These are phyloP conservation scores for Ptychobarbus kaznakovi DNA, from an alignment of 2,797 vertebrate species.

Conservation along the genomic window DNA sequence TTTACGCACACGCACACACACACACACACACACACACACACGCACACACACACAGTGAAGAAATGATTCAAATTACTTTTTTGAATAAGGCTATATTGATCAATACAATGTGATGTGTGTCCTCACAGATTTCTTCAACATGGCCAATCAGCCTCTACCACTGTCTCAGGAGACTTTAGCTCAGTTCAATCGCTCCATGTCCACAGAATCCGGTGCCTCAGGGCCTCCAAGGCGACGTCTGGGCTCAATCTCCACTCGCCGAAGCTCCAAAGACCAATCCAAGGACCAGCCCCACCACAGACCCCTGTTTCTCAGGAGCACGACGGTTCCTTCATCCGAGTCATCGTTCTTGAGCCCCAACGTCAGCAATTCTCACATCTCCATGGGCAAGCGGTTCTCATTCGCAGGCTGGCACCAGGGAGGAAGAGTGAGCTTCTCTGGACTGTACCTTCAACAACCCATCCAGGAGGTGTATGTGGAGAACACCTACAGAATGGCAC, in stretches of 20 bases:
- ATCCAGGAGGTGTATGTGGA: conserved; percentile 58
- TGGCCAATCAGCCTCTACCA: conserved; percentile 61
- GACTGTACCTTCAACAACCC: conserved; percentile 70
- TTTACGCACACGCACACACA: too few relatives aligned
- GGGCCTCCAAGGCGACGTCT: conserved; percentile 32
- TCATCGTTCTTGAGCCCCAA: conserved; percentile 71
- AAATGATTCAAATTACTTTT: not conserved
- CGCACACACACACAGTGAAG: not conserved
- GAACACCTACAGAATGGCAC: conserved; percentile 72
- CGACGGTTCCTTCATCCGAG: not conserved
- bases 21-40: too few relatives aligned
- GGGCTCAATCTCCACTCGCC: conserved; percentile 59
- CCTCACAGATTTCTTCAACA: conserved; percentile 36
- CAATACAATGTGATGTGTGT: not conserved
- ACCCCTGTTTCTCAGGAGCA: conserved; percentile 53
- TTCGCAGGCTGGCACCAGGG: conserved; percentile 69
- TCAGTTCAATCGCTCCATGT: conserved; percentile 58
- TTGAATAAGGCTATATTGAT: not conserved
- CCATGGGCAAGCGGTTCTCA: conserved; percentile 68
- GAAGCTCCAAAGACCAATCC: conserved; percentile 58
- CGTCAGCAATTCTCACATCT: conserved; percentile 61
- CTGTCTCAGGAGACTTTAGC: conserved; percentile 64
- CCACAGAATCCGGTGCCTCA: conserved; percentile 34
- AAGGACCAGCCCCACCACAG: conserved; percentile 21
- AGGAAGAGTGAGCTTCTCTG: conserved; percentile 74